A percentile compares a stretch with the other conserved stretches of the same genome.
These are phyloP conservation scores for Chitala chitala DNA, from an alignment of 2,113 vertebrate species.

Conservation along the genomic window DNA sequence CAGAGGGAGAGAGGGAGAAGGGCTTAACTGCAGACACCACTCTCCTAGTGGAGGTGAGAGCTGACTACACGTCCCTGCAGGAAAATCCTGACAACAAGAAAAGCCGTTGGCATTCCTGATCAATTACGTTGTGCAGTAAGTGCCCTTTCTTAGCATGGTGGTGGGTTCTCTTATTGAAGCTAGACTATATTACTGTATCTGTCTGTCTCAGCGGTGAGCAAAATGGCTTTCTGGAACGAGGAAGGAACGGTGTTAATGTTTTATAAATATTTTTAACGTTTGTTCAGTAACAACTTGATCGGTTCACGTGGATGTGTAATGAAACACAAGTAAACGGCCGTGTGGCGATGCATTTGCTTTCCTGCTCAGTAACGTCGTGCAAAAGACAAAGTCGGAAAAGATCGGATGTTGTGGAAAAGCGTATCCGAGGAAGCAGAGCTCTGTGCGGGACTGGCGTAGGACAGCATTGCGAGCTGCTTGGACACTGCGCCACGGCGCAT, in stretches of 20 bases:
- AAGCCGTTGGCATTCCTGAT: conserved; percentile 40
- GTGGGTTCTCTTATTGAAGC: not conserved
- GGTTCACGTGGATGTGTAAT: too few relatives aligned
- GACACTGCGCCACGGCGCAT: conserved; percentile 4
- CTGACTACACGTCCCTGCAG: conserved; percentile 64
- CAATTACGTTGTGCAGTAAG: conserved; percentile 72
- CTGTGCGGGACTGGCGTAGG: conserved; percentile 4
- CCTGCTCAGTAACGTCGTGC: not conserved
- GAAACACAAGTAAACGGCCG: too few relatives aligned
- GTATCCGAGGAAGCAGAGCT: conserved; percentile 9
- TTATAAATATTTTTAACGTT: conserved; percentile 3
- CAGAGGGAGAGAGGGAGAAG: conserved; percentile 19
- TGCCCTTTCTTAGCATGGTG: conserved; percentile 26
- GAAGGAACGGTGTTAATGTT: conserved; percentile 12
- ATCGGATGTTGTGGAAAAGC: conserved; percentile 15
- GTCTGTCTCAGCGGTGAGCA: conserved; percentile 11
- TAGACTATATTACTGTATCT: not conserved
- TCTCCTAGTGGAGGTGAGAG: conserved; percentile 63
- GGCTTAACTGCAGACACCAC: conserved; percentile 64
- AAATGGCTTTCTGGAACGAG: conserved; percentile 23
- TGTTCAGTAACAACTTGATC: not conserved
- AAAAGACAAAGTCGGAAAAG: not conserved
- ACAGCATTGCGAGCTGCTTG: not conserved
- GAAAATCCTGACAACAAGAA: conserved; percentile 47
- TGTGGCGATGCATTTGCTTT: not conserved